A percentile compares a stretch with the other conserved stretches of the same genome.
These are phyloP conservation scores for Melitaea cinxia DNA, from an alignment of 1,140 invertebrate species.

Conservation along the genomic window DNA sequence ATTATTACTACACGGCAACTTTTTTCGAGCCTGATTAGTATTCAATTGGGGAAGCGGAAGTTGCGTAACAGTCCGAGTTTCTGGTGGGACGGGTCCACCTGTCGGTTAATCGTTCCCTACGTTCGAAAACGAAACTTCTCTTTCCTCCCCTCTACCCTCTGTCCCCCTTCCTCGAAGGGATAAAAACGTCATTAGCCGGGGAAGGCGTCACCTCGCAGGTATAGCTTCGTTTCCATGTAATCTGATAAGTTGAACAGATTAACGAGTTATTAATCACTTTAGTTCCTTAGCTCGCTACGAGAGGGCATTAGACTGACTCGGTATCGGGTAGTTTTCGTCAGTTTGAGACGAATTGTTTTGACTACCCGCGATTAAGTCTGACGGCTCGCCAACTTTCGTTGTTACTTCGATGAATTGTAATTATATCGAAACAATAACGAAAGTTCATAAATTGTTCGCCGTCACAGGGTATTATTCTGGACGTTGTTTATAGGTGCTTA, in stretches of 20 bases:
- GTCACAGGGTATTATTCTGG: too few relatives aligned
- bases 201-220: slow-evolving; percentile 6
- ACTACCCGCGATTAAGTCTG: not conserved
- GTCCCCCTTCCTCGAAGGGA: slow-evolving; percentile 2
- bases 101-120: slow-evolving; percentile 10
- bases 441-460: too few relatives aligned
- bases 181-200: slow-evolving; percentile 15
- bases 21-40: slow-evolving; percentile 20
- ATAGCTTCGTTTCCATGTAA: slow-evolving; percentile 3
- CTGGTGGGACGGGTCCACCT: slow-evolving; percentile 19
- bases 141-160: not conserved
- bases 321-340: slow-evolving; percentile 4
- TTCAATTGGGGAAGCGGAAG: slow-evolving; percentile 24
- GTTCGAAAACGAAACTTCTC: not conserved
- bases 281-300: slow-evolving; percentile 11
- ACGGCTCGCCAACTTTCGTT: not conserved
- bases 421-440: too few relatives aligned
- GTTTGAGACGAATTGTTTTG: slow-evolving; percentile 1
- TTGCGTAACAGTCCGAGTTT: slow-evolving; percentile 20
- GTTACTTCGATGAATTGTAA: not conserved
- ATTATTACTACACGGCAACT: not conserved
- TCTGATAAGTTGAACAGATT: slow-evolving; percentile 27
- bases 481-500: too few relatives aligned
- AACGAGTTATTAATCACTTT: slow-evolving; percentile 27
- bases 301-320: slow-evolving; percentile 6